Percentiles rank a stretch among this genome's conserved stretches.
Evolutionary conservation across 2,113 vertebrate species (phyloP).

Genomic region (Callaeas wilsoni): DNA sequence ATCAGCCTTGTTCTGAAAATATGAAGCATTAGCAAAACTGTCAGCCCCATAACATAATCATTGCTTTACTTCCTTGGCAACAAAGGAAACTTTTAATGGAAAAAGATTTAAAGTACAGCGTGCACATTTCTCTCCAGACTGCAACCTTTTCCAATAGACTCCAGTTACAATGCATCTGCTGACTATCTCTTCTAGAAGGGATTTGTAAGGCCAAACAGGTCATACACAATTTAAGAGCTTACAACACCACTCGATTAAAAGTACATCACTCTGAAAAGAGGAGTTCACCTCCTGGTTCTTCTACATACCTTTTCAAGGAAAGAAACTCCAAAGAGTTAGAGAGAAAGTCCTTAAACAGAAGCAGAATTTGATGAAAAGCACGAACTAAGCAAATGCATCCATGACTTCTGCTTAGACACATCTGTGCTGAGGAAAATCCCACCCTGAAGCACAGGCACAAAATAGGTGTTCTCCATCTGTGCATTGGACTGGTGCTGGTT

Average conservation of each 20-base stretch:
- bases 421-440: neutral
- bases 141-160: slow-evolving; percentile 20
- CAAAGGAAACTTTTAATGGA: slow-evolving; percentile 17
- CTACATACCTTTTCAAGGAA: neutral
- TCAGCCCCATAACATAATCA: neutral
- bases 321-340: neutral
- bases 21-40: neutral
- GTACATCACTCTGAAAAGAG: slow-evolving; percentile 9
- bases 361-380: neutral
- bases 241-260: neutral
- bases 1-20: neutral
- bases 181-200: slow-evolving; percentile 45
- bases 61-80: slow-evolving; percentile 5
- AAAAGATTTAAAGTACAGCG: neutral
- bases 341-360: neutral
- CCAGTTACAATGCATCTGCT: slow-evolving; percentile 28
- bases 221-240: slow-evolving; percentile 42
- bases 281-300: neutral
- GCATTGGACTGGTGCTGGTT: neutral
- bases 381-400: neutral
- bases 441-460: neutral
- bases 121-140: neutral
- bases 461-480: neutral
- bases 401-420: neutral
- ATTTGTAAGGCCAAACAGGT: slow-evolving; percentile 43